Conservation (phyloP, 2,888 invertebrate genomes). For the Papilio protenor region DNA sequence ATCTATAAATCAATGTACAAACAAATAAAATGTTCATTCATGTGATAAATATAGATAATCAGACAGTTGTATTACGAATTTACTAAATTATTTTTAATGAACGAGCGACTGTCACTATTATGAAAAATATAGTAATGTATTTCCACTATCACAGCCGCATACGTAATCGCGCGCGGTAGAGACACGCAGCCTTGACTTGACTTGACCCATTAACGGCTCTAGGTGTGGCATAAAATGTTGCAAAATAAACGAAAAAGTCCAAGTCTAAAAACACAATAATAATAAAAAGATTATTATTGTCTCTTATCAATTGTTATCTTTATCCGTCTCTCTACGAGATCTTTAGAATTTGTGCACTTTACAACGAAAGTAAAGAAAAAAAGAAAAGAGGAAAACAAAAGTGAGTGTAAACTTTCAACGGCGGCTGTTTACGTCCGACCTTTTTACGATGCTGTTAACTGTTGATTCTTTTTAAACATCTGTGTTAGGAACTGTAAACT, state of each 20-base stretch:
- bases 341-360: conserved; percentile 42
- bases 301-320: conserved; percentile 5
- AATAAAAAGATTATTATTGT: conserved; percentile 3
- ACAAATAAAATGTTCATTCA: conserved; percentile 23
- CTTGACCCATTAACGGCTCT: no score
- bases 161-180: no score
- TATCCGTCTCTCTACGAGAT: conserved; percentile 16
- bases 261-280: neutral
- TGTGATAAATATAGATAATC: conserved; percentile 20
- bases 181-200: no score
- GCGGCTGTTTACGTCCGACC: conserved; percentile 76
- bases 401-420: conserved; percentile 80
- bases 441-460: conserved; percentile 82
- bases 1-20: conserved; percentile 26
- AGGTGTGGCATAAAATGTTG: no score
- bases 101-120: neutral
- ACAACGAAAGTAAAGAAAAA: conserved; percentile 48
- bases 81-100: conserved; percentile 12
- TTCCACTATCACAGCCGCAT: no score
- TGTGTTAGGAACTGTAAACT: conserved; percentile 78
- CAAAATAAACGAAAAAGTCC: no score
- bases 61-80: conserved; percentile 15
- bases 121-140: neutral
- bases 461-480: conserved; percentile 83
- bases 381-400: conserved; percentile 64